Conservation (phyloP, 2,797 vertebrate species). For the Oceanodroma leucorhoa region DNA sequence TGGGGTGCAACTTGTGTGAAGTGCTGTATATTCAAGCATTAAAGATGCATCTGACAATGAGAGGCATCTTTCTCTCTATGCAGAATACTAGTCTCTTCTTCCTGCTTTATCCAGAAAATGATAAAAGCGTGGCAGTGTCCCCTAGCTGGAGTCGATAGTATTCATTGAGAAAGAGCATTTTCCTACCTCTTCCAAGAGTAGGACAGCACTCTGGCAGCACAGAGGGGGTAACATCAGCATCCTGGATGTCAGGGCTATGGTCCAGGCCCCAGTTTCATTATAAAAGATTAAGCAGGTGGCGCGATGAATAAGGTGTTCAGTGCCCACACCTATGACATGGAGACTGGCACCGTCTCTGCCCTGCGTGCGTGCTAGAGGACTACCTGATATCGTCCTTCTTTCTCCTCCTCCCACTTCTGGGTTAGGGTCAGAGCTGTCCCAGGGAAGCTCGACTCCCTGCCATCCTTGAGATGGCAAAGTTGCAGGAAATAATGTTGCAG, state of each 20-base stretch:
- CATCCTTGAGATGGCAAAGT: background rate
- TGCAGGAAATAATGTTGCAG: background rate
- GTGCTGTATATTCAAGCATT: background rate
- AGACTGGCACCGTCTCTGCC: background rate
- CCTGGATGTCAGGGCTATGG: background rate
- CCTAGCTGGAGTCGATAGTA: background rate
- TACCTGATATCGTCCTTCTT: background rate
- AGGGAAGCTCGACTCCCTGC: background rate
- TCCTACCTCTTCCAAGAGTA: background rate
- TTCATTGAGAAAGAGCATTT: background rate
- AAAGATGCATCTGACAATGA: background rate
- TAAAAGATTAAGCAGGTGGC: background rate
- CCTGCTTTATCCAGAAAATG: background rate
- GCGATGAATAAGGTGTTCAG: background rate
- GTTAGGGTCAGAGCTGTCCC: background rate
- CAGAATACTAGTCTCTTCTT: background rate
- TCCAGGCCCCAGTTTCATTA: background rate
- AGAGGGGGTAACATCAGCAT: background rate
- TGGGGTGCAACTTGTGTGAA: background rate
- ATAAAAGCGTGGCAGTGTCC: background rate
- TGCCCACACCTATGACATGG: fast-evolving
- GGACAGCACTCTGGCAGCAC: background rate
- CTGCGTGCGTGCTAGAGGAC: fast-evolving
- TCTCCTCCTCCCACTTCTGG: background rate
- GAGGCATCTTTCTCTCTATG: background rate